These are phyloP conservation scores for Oryzaephilus surinamensis DNA, from an alignment of 1,140 invertebrate genomes.

Conservation along the genomic window DNA sequence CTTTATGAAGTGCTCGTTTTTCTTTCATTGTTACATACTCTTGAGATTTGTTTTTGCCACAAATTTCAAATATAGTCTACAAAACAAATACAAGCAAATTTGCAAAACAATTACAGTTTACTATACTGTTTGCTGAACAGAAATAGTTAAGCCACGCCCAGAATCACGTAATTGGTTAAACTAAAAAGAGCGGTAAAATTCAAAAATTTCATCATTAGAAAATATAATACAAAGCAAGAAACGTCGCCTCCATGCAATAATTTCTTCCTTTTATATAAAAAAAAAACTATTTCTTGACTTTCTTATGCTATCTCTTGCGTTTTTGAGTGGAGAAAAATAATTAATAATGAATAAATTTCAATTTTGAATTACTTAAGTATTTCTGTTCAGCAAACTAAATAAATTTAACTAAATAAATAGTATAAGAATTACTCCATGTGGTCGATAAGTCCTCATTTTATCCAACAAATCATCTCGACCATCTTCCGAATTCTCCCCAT, in stretches of 20 bases:
- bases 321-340: not conserved
- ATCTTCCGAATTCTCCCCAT: slow-evolving; percentile 17
- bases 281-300: not conserved
- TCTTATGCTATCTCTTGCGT: not conserved
- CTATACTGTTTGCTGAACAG: no score
- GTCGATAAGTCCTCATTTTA: slow-evolving; percentile 73
- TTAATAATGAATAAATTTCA: not conserved
- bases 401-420: not conserved
- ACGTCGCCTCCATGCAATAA: no score
- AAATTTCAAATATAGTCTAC: slow-evolving; percentile 92
- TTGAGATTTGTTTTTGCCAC: slow-evolving; percentile 64
- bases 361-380: no score
- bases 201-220: slow-evolving; percentile 1
- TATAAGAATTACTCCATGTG: slow-evolving; percentile 51
- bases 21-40: slow-evolving; percentile 62
- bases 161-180: no score
- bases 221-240: no score
- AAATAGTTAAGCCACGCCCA: no score
- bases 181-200: slow-evolving; percentile 2
- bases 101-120: no score
- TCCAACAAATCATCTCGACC: slow-evolving; percentile 49
- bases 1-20: slow-evolving; percentile 53
- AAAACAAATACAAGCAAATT: slow-evolving; percentile 28
- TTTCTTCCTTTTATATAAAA: not conserved
- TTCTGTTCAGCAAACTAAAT: not conserved